A percentile compares a stretch with the other conserved stretches of the same genome.
These are phyloP conservation scores for Aporrectodea caliginosa DNA, from an alignment of 1,140 invertebrate genomes.

Conservation along the genomic window DNA sequence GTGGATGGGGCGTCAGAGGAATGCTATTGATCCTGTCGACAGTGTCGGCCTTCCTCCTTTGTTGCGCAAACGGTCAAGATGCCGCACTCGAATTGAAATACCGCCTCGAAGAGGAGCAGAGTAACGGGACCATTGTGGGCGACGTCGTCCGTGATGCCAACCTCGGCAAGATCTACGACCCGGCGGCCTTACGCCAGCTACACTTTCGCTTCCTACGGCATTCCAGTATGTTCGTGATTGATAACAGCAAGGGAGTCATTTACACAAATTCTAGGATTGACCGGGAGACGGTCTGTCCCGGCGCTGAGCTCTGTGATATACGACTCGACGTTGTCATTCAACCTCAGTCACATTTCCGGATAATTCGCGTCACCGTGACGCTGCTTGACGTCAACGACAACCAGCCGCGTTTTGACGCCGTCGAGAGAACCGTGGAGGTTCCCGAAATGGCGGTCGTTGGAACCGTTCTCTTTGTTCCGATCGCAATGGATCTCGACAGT, in stretches of 20 bases:
- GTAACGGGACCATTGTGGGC: not conserved
- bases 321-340: conserved; percentile 13
- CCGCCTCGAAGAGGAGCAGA: conserved; percentile 9
- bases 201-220: conserved; percentile 7
- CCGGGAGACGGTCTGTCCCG: conserved; percentile 17
- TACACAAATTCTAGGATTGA: conserved; percentile 11
- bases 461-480: conserved; percentile 1
- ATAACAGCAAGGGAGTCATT: not conserved
- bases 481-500: conserved; percentile 21
- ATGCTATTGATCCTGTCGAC: not conserved
- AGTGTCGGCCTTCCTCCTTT: not conserved
- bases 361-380: conserved; percentile 18
- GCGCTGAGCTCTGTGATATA: conserved; percentile 6
- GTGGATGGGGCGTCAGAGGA: no score
- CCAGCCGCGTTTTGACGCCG: conserved; percentile 18
- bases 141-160: not conserved
- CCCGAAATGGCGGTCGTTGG: conserved; percentile 7
- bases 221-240: not conserved
- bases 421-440: not conserved
- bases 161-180: not conserved
- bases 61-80: not conserved
- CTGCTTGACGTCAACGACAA: conserved; percentile 30
- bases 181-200: not conserved
- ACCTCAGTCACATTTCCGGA: not conserved
- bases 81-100: conserved; percentile 4